Evolutionary conservation across 2,888 invertebrate species (phyloP), one percentile per base, ranked within the genome.

Genomic region (Tetragonula carbonaria): DNA sequence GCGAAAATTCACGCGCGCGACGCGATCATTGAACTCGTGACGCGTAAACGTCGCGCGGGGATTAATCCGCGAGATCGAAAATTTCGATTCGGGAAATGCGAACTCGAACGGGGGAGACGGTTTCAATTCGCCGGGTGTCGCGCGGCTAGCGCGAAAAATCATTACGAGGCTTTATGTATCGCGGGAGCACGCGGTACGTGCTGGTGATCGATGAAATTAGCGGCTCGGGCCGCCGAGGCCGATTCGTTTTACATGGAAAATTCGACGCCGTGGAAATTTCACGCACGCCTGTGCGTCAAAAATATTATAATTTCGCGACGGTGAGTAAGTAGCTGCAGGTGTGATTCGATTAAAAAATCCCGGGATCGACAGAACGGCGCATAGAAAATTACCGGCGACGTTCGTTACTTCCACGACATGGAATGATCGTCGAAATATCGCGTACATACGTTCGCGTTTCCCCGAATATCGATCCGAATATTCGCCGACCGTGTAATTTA

Each of bases 31-130:
- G 50, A 59, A 45, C 50, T 16, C 76, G 70, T 62, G 62, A 62
- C 59, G 71, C 50, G 70, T 70, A 59, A 70, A 76, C 76, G 76
- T 70, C 76, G 70, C 50, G 71, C 76, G 45, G 70, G 33, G 70
- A 76, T 76, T 76, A 76, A 76, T 76, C 70, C 70, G 38, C 28
- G 62, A 55, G 55, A 78, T 78, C 74, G 65, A 78, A 45, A 78
- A 57, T 78, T 78, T 66, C 55, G 65, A 65, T 55, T 45, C 38
- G 45, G 53, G 21, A 5, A 59, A 57, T 28, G 11, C n/a, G 57
- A 16, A 18, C 16, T 16, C 51, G 23, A 38, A 13, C 28, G 53
- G 33, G 33, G 8, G n/a, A 16, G 33, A 33, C 18, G 65, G 50
- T 66, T 55, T 57, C 78, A 72, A 72, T 77, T 72, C 38, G 21